phyloP scores from a whole-genome alignment of 2,797 vertebrate species.

The Carapus acus region DNA sequence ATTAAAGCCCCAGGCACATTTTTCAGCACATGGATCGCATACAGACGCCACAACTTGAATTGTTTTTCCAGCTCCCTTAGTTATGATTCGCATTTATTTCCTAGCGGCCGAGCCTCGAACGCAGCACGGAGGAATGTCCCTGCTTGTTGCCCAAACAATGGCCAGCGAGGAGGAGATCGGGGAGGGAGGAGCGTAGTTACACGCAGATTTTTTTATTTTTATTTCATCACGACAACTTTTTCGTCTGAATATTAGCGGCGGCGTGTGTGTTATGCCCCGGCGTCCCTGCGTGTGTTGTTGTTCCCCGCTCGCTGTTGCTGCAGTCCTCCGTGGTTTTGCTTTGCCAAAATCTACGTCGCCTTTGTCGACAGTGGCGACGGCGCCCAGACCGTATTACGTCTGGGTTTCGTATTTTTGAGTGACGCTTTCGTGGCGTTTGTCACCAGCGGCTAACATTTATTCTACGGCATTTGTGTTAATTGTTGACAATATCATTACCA shows the following conservation, averaged over 20 bases:
- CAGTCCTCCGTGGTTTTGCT: conserved; percentile 29
- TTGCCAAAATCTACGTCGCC: conserved; percentile 44
- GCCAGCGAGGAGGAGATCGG: conserved; percentile 48
- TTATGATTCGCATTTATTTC: conserved; percentile 30
- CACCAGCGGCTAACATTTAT: not conserved
- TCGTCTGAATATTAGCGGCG: not conserved
- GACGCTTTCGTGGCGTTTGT: not conserved
- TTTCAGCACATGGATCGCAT: not conserved
- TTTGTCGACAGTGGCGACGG: conserved; percentile 33
- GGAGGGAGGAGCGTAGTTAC: conserved; percentile 10
- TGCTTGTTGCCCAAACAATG: conserved; percentile 71
- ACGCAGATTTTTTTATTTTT: conserved; percentile 28
- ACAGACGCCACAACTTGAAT: not conserved
- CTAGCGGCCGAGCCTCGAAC: conserved; percentile 47
- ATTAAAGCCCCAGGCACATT: too few relatives aligned
- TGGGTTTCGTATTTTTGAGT: not conserved
- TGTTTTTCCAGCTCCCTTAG: not conserved
- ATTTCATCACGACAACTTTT: conserved; percentile 49
- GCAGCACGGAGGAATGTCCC: conserved; percentile 63
- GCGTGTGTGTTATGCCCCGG: conserved; percentile 1
- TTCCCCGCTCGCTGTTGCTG: conserved; percentile 20
- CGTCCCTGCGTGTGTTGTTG: conserved; percentile 1
- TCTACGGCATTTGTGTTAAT: conserved; percentile 9
- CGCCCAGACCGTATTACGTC: conserved; percentile 7
- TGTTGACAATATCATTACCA: conserved; percentile 45